Base-by-base conservation (phyloP, 2,113 vertebrate genomes). In the Oreochromis niloticus region DNA sequence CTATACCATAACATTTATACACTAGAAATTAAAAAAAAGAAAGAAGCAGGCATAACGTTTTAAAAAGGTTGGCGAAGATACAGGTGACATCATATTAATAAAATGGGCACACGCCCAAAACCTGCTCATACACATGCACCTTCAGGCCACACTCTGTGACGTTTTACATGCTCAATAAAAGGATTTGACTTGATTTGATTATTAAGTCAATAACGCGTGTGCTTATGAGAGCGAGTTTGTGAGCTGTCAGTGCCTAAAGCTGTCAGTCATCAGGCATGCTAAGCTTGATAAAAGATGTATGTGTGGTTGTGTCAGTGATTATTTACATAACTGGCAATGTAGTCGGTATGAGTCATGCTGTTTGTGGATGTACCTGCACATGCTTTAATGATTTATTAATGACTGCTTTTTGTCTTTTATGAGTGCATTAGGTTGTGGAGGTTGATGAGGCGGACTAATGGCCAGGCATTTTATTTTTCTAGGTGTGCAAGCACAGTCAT, bases 271-370 rank as follows among this genome's bases (percentile, higher is more conserved):
- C 68, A 81, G 85, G 81, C 89, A 55, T 79, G 80, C 85, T 87
- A 86, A 81, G 86, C 86, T 91, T 92, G 78, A 95, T 94, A 88
- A 95, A 95, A 94, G 91, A 94, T 94, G 82, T 78, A n/a, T 89
- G 92, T 86, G 87, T 78, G 36, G 43, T 61, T 88, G 86, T 90
- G 89, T 93, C 91, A 92, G 84, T 93, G 85, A 88, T 86, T 93
- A 89, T 92, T 92, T 93, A 81, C 85, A 89, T 95, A 91, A 75
- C 43, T 75, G 43, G 88, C 56, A 57, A 54, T 50, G 75, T 79
- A 39, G 82, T 52, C 73, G 16, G 81, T 75, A 36, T 68, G 86
- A 92, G 66, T 91, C 86, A 56, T 85, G 91, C 61, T 88, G 81
- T 91, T 59, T 82, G 17, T 56, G 34, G 68, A 32, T 56, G 80